Evolutionary conservation across 2,888 invertebrate genomes (phyloP), one percentile per base, ranked within the genome.

Genomic region (Hyles lineata): DNA sequence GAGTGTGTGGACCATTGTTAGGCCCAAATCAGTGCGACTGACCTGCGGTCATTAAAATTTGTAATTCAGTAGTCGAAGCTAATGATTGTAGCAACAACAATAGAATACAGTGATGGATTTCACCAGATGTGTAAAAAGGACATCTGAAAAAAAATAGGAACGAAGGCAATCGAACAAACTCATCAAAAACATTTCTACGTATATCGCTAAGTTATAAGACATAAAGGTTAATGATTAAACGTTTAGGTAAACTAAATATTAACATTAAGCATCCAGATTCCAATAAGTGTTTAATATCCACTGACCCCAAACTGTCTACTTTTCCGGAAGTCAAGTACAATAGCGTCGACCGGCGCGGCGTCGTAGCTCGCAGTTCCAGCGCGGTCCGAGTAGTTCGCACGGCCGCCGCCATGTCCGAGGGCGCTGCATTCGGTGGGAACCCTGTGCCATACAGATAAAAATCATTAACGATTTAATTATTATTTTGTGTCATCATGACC

Each of bases 261-360:
- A 35, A 50, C 0, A 23, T 50, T 17, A 7, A n/a, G 17, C 23
- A 67, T 50, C 17, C 23, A 50, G 21, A 25, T n/a, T 23, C 25
- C 50, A 50, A 67, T 67, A 67, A 67, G 43, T 21, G 50, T 67
- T 43, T 43, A 43, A 72, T 77, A 87, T 83, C 83, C 84, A 85
- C 82, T 89, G 90, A 91, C 89, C 89, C 90, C 89, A 91, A 89
- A 89, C 88, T 79, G 84, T 80, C 76, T 85, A 89, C 89, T 93
- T 92, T 93, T 92, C 91, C 92, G 92, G 92, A 92, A 92, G 83
- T 83, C 52, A 77, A 77, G 79, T 82, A 91, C 89, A 92, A 90
- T 87, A 83, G 88, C 84, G 82, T 79, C 77, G 77, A 79, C 75
- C 73, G 75, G 55, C 79, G 77, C 73, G 75, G 55, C 79, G 77